phyloP scores from a whole-genome alignment of 2,113 vertebrate genomes.

The Tringa solitaria region DNA sequence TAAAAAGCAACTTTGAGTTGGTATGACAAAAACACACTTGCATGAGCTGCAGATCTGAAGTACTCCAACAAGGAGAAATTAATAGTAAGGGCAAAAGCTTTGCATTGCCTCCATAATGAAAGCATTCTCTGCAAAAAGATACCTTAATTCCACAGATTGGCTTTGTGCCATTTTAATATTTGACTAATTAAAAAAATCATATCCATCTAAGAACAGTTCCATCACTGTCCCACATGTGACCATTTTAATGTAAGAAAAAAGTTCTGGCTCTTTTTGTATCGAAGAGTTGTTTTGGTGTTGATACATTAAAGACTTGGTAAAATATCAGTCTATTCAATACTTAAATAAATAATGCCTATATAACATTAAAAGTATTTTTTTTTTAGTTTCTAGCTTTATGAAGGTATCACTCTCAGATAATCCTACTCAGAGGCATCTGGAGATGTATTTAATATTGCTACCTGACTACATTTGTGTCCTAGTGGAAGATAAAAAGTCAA shows the following conservation, averaged over 20 bases:
- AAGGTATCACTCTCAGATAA: neutral
- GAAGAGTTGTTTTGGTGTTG: neutral
- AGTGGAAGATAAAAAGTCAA: neutral
- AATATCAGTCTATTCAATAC: neutral
- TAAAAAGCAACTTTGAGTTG: neutral
- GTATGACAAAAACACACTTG: neutral
- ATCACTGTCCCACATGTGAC: neutral
- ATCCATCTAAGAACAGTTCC: neutral
- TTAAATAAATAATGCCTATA: neutral
- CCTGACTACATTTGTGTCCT: slow-evolving; percentile 62
- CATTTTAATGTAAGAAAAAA: neutral
- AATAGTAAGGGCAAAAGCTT: neutral
- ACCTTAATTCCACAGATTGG: neutral
- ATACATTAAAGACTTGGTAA: neutral
- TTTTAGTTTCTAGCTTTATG: neutral
- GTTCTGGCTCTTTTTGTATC: neutral
- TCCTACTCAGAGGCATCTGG: slow-evolving; percentile 32
- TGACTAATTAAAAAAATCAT: neutral
- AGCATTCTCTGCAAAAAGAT: neutral
- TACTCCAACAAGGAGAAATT: neutral
- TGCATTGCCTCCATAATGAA: neutral
- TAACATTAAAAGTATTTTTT: neutral
- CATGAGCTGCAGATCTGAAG: neutral
- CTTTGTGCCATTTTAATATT: neutral
- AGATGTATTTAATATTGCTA: slow-evolving; percentile 79